Base-by-base conservation (phyloP, 1,140 invertebrate species). In the Euura saliciscinereae region DNA sequence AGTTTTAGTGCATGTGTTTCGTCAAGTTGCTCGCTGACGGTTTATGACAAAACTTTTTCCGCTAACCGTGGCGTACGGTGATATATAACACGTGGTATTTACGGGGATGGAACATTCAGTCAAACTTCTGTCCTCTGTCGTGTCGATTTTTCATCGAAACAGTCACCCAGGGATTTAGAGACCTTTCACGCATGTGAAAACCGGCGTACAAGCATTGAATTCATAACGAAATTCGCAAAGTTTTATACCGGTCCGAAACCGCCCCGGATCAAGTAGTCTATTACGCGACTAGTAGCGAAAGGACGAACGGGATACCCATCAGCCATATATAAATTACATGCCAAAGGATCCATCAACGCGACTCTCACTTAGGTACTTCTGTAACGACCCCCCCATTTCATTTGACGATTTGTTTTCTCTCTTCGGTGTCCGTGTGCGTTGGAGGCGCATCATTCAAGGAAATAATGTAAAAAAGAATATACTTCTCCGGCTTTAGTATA, bases 391-490 rank as follows among this genome's bases (percentile, higher is more conserved):
- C 6, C 51, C 13, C 51, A 3, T 59, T 59, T 11, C 51, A 6
- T 28, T 28, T 28, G 28, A 28, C 28, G 28, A 28, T 28, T 28
- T 28, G 28, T 28, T 28, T 28, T 28, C 1, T 28, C 28, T 28
- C 28, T 1, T 28, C 28, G 28, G 28, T 28, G 28, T 28, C 28
- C 1, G 28, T 28, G 28, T 28, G 28, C 28, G 28, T 28, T 28
- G 28, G 28, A 28, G 28, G 28, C 28, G 28, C 28, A 28, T 28
- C 51, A 8, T 4, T 51, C 13, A 11, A n/a, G 51, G 51, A 28
- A 59, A 59, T 59, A 59, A 3, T 59, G 51, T n/a, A n/a, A 59
- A 59, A 59, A 59, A 59, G 51, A n/a, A 59, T 59, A 59, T 59
- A 59, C 51, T 6, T 8, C 51, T 59, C 28, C 28, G 28, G 28